These are phyloP conservation scores for Caerostris darwini DNA, from an alignment of 1,140 invertebrate species.

Conservation along the genomic window DNA sequence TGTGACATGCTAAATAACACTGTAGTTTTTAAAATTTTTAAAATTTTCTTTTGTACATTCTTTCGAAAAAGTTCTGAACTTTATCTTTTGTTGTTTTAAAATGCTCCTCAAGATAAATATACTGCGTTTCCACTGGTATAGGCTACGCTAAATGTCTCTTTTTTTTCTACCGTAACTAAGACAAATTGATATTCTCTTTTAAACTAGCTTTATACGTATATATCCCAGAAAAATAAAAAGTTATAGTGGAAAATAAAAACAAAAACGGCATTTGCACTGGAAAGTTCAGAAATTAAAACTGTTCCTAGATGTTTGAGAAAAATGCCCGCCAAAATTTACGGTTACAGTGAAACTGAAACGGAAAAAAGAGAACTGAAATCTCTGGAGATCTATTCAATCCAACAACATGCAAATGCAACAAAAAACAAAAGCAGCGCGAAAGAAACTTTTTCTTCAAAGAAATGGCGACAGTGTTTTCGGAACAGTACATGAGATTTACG, in stretches of 20 bases:
- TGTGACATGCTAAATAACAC: too few species aligned
- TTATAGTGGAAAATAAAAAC: background rate
- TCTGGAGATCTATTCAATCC: constrained; percentile 5
- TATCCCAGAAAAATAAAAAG: background rate
- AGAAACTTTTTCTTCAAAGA: background rate
- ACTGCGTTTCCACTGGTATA: too few species aligned
- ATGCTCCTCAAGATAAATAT: too few species aligned
- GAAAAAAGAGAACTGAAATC: background rate
- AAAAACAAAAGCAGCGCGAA: background rate
- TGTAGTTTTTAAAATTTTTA: too few species aligned
- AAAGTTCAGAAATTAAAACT: constrained; percentile 5
- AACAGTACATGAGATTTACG: background rate
- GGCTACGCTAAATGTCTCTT: too few species aligned
- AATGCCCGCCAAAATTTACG: background rate
- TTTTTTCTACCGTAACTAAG: too few species aligned
- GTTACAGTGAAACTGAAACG: background rate
- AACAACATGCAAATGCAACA: constrained; percentile 8
- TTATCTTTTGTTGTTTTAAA: too few species aligned
- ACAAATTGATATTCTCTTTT: background rate
- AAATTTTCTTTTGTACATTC: too few species aligned
- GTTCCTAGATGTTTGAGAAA: background rate
- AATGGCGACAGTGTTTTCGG: background rate
- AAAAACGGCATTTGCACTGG: background rate
- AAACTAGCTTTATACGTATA: background rate
- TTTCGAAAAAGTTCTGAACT: too few species aligned